Evolutionary conservation across 2,797 vertebrate genomes (phyloP).

Genomic region (Tinamus major): DNA sequence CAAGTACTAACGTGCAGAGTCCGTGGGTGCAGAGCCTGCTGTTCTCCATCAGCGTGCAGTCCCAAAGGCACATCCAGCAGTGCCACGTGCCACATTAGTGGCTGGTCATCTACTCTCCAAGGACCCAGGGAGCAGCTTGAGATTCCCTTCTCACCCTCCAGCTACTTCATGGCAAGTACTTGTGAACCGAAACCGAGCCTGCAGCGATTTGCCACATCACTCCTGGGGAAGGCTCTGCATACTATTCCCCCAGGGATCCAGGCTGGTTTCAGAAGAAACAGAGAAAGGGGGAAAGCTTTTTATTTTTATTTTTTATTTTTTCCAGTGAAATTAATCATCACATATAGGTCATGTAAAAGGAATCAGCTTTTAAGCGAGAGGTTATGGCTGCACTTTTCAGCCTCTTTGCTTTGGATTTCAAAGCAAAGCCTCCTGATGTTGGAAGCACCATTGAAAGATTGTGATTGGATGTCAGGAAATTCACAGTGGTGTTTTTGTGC

Average conservation of each 20-base stretch:
- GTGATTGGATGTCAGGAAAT: constrained; percentile 38
- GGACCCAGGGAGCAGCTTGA: constrained; percentile 11
- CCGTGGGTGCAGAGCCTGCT: constrained; percentile 55
- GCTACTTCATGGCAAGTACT: neutral
- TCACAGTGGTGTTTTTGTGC: constrained; percentile 35
- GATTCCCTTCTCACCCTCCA: neutral
- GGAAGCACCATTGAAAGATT: neutral
- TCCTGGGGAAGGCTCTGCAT: neutral
- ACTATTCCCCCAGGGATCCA: neutral
- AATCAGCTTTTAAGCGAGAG: neutral
- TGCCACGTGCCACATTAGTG: constrained; percentile 77
- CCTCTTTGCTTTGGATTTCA: constrained; percentile 7
- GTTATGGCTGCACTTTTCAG: neutral
- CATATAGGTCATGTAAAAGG: neutral
- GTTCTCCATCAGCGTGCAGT: constrained; percentile 86
- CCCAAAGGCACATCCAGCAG: constrained; percentile 74
- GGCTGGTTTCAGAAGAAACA: neutral
- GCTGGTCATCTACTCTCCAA: constrained; percentile 59
- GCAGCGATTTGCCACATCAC: constrained; percentile 5
- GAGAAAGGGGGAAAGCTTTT: neutral
- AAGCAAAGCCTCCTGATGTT: neutral
- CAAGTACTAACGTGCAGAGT: neutral
- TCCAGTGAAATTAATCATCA: neutral
- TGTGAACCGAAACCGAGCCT: neutral
- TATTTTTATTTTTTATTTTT: neutral